phyloP scores from a whole-genome alignment of 2,113 vertebrate genomes.

The Ptyas mucosa region DNA sequence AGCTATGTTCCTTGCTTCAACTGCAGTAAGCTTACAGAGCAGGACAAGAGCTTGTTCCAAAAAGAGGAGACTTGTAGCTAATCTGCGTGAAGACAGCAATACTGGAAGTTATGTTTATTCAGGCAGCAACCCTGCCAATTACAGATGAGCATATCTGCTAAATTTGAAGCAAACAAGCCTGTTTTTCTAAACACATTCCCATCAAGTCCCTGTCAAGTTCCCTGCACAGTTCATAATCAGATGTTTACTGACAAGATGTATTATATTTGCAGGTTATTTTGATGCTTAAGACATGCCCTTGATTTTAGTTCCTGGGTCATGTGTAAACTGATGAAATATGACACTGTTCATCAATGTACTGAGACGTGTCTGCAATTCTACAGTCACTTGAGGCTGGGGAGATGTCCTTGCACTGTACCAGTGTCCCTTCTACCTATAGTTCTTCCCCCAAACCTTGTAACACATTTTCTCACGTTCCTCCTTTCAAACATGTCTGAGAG shows the following conservation, averaged over 20 bases:
- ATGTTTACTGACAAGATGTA: neutral
- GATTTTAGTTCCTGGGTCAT: conserved; percentile 24
- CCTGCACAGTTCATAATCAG: conserved; percentile 21
- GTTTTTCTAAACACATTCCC: conserved; percentile 4
- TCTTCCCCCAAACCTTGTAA: conserved; percentile 13
- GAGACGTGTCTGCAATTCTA: neutral
- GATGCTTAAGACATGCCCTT: neutral
- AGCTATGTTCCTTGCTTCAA: neutral
- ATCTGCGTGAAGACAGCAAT: conserved; percentile 8
- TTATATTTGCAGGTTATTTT: conserved; percentile 26
- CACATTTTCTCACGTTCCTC: neutral
- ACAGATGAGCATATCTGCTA: conserved; percentile 14
- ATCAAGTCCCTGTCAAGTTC: conserved; percentile 14
- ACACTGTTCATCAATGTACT: conserved; percentile 12
- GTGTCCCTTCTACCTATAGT: neutral
- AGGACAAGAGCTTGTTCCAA: neutral
- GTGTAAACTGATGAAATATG: neutral
- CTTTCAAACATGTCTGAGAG: neutral
- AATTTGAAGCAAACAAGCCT: conserved; percentile 15
- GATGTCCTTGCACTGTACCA: neutral
- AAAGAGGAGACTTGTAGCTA: neutral
- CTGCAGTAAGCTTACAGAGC: neutral
- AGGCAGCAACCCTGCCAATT: conserved; percentile 15
- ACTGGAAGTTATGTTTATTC: conserved; percentile 14
- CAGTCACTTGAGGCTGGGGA: neutral